Base-by-base conservation (phyloP, 1,140 invertebrate species). In the Aleiodes sp. region DNA sequence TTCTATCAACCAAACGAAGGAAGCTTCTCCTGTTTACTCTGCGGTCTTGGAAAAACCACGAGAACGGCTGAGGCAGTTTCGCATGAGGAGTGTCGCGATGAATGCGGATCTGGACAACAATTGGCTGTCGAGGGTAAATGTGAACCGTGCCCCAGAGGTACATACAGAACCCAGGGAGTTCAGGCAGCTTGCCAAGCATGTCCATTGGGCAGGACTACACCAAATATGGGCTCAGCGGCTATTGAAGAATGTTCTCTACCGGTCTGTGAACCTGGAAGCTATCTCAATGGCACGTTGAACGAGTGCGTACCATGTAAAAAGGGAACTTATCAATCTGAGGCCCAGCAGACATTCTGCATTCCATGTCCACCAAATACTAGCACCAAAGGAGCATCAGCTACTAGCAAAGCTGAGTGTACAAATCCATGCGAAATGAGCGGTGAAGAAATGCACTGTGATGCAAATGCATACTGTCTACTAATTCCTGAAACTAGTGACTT, bases 1-100 rank as follows among this genome's bases (percentile, higher is more conserved):
- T 96, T 96, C 82, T 98, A 94, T 82, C 97, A 98, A 81, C 91
- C 96, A 0, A 89, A 91, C 52, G 95, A 97, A 85, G 97, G 97
- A 0, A 92, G 95, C 39, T 98, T 98, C 86, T 89, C 91, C 6
- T 98, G 97, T 76, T 86, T 93, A 29, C 88, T 97, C 1, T 98
- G 97, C 80, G 94, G 95, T 2, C 88, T 96, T 61, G 97, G 96
- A 8, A 95, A 98, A 83, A 98, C 96, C 1, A 98, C 97, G 0
- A 88, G 96, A 52, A 96, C 95, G 3, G 92, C 92, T 7, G 96
- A 98, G 81, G 96, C 96, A 0, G 93, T 95, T 2, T 96, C 96
- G 0, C 88, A 89, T 67, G 92, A 93, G 79, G 94, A 96, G 85
- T 97, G 95, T 76, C 88, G 94, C 64, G 94, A 97, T 77, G 95